Percentiles rank a stretch among this genome's conserved stretches.
phyloP scores from a whole-genome alignment of 2,888 invertebrate genomes.

The Sesamia inferens region DNA sequence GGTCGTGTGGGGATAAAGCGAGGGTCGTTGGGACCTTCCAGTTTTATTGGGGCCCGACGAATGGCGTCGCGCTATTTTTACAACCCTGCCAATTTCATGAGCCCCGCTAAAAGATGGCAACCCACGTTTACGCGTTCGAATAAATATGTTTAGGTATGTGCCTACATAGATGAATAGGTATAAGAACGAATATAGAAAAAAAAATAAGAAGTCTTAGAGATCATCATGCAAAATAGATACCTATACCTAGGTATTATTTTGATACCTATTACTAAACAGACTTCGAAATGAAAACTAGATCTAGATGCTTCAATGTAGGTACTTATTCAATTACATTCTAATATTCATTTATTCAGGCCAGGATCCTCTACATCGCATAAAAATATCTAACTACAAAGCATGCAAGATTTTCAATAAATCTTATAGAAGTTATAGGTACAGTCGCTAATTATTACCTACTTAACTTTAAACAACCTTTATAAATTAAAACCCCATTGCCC shows the following conservation, averaged over 20 bases:
- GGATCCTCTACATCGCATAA: not conserved
- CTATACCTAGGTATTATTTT: no score
- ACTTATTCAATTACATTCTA: no score
- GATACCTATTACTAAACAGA: no score
- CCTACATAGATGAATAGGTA: conserved; percentile 27
- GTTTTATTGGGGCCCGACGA: conserved; percentile 83
- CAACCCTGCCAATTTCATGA: conserved; percentile 83
- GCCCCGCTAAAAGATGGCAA: conserved; percentile 81
- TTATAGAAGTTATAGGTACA: no score
- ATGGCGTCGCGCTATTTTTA: conserved; percentile 83
- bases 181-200: not conserved
- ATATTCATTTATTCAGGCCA: no score
- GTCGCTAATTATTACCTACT: not conserved
- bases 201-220: not conserved
- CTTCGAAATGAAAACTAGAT: no score
- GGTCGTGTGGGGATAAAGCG: conserved; percentile 84
- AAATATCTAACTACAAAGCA: not conserved
- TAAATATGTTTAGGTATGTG: conserved; percentile 52
- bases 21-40: conserved; percentile 85
- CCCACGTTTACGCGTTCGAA: conserved; percentile 72
- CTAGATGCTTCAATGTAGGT: no score
- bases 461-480: not conserved
- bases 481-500: no score
- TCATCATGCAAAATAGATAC: not conserved
- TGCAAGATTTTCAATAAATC: not conserved